Evolutionary conservation across 2,113 vertebrate genomes (phyloP), one percentile per base, ranked within the genome.

Genomic region (Dendropsophus ebraccatus): DNA sequence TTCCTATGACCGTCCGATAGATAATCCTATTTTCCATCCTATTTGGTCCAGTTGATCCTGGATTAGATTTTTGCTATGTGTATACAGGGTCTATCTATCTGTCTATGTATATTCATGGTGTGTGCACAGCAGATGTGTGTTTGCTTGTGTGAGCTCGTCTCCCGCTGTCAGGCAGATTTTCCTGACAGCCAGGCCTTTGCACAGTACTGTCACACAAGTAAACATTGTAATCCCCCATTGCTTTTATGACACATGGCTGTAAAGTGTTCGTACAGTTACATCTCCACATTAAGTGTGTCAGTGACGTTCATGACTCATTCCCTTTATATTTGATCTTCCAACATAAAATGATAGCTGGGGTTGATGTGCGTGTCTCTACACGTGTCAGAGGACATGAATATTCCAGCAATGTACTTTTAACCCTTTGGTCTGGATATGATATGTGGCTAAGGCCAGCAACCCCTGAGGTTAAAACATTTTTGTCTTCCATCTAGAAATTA

Each of bases 291-390:
- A n/a, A n/a, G n/a, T n/a, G n/a, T n/a, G n/a, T 67, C 45, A 50
- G 62, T 50, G 45, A 69, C 25, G 37, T 52, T 35, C 45, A 10
- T 72, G 81, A 82, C 65, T 82, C 81, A 54, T 72, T n/a, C n/a
- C n/a, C n/a, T n/a, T n/a, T n/a, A n/a, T n/a, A n/a, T n/a, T n/a
- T n/a, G n/a, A n/a, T n/a, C n/a, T n/a, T n/a, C n/a, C n/a, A n/a
- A n/a, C 21, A 54, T 77, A 67, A 77, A 62, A 30, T 28, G 60
- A 77, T 78, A 49, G 45, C n/a, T 56, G 60, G 47, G 28, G 45
- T 8, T 35, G 37, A 37, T 35, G 25, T 81, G 41, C 72, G 8
- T 69, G 58, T 78, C 49, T 23, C 75, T 58, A 69, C 60, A 75
- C 28, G 72, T 62, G 56, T 32, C 41, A 23, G 72, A 58, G 25